Evolutionary conservation across 2,888 invertebrate genomes (phyloP).

Genomic region (Pelosia muscerda): DNA sequence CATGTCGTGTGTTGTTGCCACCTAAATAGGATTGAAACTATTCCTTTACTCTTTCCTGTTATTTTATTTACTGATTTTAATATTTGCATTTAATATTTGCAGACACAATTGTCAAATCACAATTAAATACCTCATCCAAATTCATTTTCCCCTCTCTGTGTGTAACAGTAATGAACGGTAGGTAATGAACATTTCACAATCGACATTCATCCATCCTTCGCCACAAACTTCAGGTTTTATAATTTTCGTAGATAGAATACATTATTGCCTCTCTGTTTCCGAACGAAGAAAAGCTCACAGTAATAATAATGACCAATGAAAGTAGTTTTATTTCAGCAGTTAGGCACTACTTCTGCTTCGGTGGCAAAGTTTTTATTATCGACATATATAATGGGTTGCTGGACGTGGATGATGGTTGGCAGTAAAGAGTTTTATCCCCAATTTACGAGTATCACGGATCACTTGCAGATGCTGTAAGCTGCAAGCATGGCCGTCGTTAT

Average conservation of each 20-base stretch:
- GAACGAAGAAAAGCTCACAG: background rate
- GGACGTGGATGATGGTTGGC: slow-evolving; percentile 58
- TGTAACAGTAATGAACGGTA: too few relatives aligned
- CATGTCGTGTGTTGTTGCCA: too few relatives aligned
- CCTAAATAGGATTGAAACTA: too few relatives aligned
- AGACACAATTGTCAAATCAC: too few relatives aligned
- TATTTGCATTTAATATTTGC: too few relatives aligned
- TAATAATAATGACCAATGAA: slow-evolving; percentile 4
- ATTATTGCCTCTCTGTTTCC: background rate
- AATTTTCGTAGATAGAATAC: background rate
- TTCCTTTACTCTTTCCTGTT: too few relatives aligned
- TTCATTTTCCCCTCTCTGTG: too few relatives aligned
- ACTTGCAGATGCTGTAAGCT: slow-evolving; percentile 49
- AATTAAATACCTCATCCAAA: too few relatives aligned
- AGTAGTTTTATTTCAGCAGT: background rate
- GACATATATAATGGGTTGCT: slow-evolving; percentile 64
- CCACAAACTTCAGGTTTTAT: background rate
- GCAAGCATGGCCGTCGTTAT: slow-evolving; percentile 7
- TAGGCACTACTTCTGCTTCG: slow-evolving; percentile 63
- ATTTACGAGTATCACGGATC: slow-evolving; percentile 67
- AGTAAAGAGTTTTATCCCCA: slow-evolving; percentile 73
- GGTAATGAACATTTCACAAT: too few relatives aligned
- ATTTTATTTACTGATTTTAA: too few relatives aligned
- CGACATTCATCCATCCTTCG: too few relatives aligned
- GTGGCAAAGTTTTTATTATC: slow-evolving; percentile 62